A percentile compares a stretch with the other conserved stretches of the same genome.
phyloP scores from a whole-genome alignment of 2,888 invertebrate genomes.

The Pseudococcus viburni region DNA sequence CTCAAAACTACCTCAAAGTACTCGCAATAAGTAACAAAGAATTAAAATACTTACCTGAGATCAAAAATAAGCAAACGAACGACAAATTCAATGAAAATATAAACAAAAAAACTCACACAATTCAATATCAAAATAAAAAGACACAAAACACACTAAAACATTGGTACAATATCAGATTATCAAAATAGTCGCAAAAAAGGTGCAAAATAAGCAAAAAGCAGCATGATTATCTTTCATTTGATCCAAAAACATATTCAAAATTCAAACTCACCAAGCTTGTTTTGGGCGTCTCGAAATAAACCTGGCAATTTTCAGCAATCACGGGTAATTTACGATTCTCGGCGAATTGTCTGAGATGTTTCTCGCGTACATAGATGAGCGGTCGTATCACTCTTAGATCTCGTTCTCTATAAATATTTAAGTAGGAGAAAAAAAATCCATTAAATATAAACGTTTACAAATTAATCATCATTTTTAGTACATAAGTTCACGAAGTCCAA shows the following conservation, averaged over 20 bases:
- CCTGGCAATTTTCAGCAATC: constrained; percentile 77
- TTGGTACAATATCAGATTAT: neutral
- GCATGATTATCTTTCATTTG: neutral
- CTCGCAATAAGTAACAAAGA: no score
- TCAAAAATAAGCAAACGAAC: no score
- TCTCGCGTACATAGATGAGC: constrained; percentile 88
- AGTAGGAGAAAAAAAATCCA: neutral
- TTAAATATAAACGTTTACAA: constrained; percentile 7
- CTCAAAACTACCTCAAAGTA: no score
- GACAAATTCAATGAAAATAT: no score
- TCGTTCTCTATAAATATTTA: constrained; percentile 77
- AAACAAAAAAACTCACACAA: no score
- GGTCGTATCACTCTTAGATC: constrained; percentile 88
- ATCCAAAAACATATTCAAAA: neutral
- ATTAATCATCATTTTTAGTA: neutral
- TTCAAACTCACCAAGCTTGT: constrained; percentile 69
- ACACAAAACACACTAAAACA: neutral
- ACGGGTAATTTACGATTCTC: constrained; percentile 82
- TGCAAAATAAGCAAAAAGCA: neutral
- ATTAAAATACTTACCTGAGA: no score
- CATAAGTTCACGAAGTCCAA: constrained; percentile 24
- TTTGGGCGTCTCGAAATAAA: constrained; percentile 74
- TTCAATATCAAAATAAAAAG: neutral
- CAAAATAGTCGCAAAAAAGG: neutral
- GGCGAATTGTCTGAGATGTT: constrained; percentile 81